A percentile compares a stretch with the other conserved stretches of the same genome.
These are phyloP conservation scores for Rhyzopertha dominica DNA, from an alignment of 1,140 invertebrate species.

Conservation along the genomic window DNA sequence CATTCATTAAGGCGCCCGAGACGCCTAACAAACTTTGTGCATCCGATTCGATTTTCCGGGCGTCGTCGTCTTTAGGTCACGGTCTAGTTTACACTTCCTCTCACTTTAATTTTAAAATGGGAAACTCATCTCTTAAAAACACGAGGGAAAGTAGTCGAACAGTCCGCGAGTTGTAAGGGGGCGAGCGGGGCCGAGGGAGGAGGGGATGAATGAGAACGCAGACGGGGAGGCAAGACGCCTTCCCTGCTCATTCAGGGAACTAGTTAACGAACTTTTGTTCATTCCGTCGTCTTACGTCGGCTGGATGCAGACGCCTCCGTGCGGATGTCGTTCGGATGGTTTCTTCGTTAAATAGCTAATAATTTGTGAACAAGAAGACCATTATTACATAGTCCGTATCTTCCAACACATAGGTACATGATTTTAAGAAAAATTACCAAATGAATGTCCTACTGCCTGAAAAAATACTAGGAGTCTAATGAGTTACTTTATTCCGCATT, in stretches of 20 bases:
- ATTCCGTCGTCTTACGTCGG: conserved; percentile 1
- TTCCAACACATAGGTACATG: conserved; percentile 5
- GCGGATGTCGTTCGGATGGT: too few species aligned
- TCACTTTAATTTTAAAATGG: conserved; percentile 36
- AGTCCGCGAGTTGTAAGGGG: conserved; percentile 17
- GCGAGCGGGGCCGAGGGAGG: conserved; percentile 10
- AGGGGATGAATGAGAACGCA: conserved; percentile 13
- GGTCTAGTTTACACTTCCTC: conserved; percentile 32
- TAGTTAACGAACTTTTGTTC: conserved; percentile 18
- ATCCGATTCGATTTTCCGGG: conserved; percentile 18
- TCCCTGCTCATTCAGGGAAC: conserved; percentile 16
- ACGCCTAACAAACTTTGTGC: too few species aligned
- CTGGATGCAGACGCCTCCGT: conserved; percentile 2
- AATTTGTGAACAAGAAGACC: too few species aligned
- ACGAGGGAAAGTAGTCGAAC: conserved; percentile 21
- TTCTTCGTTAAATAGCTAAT: too few species aligned
- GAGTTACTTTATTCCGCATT: too few species aligned
- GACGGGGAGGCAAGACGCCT: conserved; percentile 3
- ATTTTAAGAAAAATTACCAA: conserved; percentile 6
- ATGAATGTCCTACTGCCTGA: conserved; percentile 2
- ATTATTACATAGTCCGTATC: conserved; percentile 2
- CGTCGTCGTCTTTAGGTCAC: conserved; percentile 24
- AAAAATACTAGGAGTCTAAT: background rate
- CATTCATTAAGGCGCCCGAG: too few species aligned
- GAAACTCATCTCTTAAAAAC: conserved; percentile 36